Evolutionary conservation across 2,113 vertebrate genomes (phyloP).

Genomic region (Ascaphus truei): DNA sequence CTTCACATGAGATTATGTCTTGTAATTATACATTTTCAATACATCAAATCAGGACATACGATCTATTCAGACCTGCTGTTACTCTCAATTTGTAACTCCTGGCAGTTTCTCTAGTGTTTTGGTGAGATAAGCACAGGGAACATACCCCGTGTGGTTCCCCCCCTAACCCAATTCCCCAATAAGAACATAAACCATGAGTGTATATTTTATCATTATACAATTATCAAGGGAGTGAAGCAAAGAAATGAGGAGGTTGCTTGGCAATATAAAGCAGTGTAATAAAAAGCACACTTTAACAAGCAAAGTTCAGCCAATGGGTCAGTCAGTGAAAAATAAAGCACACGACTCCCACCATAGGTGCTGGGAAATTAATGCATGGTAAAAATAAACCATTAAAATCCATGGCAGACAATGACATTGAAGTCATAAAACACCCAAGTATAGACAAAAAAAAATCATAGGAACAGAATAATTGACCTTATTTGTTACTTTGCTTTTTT

Average conservation of each 20-base stretch:
- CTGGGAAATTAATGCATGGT: not conserved
- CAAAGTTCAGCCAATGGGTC: slow-evolving; percentile 1
- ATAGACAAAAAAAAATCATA: slow-evolving; percentile 10
- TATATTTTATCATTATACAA: slow-evolving; percentile 34
- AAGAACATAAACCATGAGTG: slow-evolving; percentile 17
- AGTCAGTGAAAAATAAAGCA: slow-evolving; percentile 13
- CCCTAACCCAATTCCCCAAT: not conserved
- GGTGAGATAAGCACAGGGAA: slow-evolving; percentile 47
- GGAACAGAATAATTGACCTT: not conserved
- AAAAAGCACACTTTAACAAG: slow-evolving; percentile 12
- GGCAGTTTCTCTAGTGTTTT: slow-evolving; percentile 37
- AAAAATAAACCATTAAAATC: not conserved
- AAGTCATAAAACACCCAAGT: slow-evolving; percentile 7
- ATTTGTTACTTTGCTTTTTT: not conserved
- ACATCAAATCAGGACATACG: slow-evolving; percentile 12
- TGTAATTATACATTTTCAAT: not conserved
- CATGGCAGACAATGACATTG: slow-evolving; percentile 9
- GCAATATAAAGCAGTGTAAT: slow-evolving; percentile 4
- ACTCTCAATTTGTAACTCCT: slow-evolving; percentile 26
- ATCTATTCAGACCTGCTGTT: slow-evolving; percentile 2
- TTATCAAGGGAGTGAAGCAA: slow-evolving; percentile 10
- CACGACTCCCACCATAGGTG: not conserved
- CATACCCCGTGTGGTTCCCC: slow-evolving; percentile 24
- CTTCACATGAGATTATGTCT: not conserved
- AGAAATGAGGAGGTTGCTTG: slow-evolving; percentile 21